Conservation (phyloP, 2,797 vertebrate genomes). For the Lutjanus campechanus region DNA sequence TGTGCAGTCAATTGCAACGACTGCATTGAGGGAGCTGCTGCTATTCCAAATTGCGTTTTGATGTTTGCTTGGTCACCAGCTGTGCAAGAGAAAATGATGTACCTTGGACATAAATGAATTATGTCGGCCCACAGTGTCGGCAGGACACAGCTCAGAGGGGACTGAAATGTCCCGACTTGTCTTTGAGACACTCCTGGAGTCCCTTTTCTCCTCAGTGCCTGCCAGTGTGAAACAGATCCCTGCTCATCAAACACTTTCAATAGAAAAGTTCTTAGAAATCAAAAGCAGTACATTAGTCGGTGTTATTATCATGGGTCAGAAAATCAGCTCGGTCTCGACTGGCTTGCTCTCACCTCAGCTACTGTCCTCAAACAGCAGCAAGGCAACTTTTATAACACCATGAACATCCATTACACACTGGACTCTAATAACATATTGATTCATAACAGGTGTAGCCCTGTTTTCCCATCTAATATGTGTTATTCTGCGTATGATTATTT, state of each 20-base stretch:
- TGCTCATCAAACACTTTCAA: conserved; percentile 15
- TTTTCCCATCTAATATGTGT: conserved; percentile 3
- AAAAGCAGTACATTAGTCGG: conserved; percentile 33
- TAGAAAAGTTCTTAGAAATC: conserved; percentile 30
- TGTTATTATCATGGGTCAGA: conserved; percentile 31
- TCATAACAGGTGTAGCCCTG: conserved; percentile 25
- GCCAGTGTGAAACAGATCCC: not conserved
- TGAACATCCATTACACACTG: conserved; percentile 33
- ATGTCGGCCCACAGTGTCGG: conserved; percentile 11
- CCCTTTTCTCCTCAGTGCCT: not conserved
- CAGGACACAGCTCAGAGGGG: conserved; percentile 7
- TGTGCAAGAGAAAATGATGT: conserved; percentile 24
- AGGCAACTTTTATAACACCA: not conserved
- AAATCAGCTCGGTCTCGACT: conserved; percentile 20
- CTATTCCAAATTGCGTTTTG: conserved; percentile 37
- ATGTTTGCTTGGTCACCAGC: conserved; percentile 28
- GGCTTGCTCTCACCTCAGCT: conserved; percentile 24
- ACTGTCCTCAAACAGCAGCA: not conserved
- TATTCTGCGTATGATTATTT: conserved; percentile 4
- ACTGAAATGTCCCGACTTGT: conserved; percentile 6
- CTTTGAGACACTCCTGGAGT: conserved; percentile 1
- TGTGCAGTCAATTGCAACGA: conserved; percentile 19
- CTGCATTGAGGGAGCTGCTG: conserved; percentile 18
- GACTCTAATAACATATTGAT: not conserved
- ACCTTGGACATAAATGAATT: conserved; percentile 35